Percentiles rank a stretch among this genome's conserved stretches.
Evolutionary conservation across 1,140 invertebrate species (phyloP).

Genomic region (Trachymyrmex cornetzi): DNA sequence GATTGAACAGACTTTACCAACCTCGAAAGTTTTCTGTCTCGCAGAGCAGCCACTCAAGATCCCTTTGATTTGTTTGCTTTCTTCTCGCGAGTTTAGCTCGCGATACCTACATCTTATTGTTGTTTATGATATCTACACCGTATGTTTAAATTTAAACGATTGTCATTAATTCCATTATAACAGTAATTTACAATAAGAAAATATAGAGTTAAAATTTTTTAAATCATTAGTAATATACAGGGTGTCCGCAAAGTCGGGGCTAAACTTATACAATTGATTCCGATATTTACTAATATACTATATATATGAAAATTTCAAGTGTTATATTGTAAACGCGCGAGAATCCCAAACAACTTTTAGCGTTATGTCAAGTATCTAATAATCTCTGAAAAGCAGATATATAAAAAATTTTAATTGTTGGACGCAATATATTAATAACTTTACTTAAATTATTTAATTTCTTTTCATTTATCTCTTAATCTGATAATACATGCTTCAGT

Average conservation of each 20-base stretch:
- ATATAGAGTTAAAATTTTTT: neutral
- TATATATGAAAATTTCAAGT: neutral
- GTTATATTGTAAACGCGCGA: neutral
- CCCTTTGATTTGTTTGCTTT: slow-evolving; percentile 65
- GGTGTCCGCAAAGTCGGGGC: too few relatives aligned
- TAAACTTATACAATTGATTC: too few relatives aligned
- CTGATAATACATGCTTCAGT: neutral
- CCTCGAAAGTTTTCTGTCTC: slow-evolving; percentile 43
- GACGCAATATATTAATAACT: neutral
- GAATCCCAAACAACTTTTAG: neutral
- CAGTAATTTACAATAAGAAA: neutral
- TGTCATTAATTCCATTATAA: neutral
- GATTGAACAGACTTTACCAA: slow-evolving; percentile 65
- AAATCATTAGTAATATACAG: neutral
- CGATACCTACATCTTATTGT: slow-evolving; percentile 10
- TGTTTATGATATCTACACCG: neutral
- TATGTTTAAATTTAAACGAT: neutral
- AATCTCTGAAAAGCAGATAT: neutral
- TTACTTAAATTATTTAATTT: neutral
- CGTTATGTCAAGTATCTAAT: neutral
- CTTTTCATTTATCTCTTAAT: neutral
- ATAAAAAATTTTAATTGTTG: neutral
- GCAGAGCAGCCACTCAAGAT: slow-evolving; percentile 43
- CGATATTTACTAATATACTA: too few relatives aligned
- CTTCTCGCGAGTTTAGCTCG: neutral